Evolutionary conservation across 2,113 vertebrate species (phyloP), one percentile per base, ranked within the genome.

Genomic region (Strix uralensis): DNA sequence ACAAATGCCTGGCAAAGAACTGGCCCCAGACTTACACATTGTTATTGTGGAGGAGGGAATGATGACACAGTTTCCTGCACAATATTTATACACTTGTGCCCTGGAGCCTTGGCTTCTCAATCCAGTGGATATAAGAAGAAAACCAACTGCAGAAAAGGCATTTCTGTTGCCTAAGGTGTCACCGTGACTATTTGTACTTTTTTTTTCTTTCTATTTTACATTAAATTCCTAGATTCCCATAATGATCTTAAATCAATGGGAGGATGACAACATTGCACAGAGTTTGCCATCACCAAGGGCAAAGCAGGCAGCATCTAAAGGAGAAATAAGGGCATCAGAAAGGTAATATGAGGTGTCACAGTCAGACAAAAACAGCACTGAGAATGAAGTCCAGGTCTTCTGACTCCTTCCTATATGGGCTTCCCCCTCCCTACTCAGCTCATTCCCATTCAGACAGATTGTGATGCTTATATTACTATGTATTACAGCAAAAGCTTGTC

Each of bases 1-100:
- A 96, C 92, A 96, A 95, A 94, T 2, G 92, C 47, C 88, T 94
- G 95, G 86, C 79, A 94, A 84, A 78, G 61, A 92, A 69, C 36
- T 89, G 86, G 63, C n/a, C 82, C 51, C 3, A 14, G 80, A 79
- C 69, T 91, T 93, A 57, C 72, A 94, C 77, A 93, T 92, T 95
- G 80, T 94, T 97, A 58, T 93, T 95, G 73, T 69, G 91, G 63
- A 86, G 73, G 58, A 96, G n/a, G 59, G 40, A 84, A 91, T 29
- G 92, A 94, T 96, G 95, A 94, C 95, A 93, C 80, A 75, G 73
- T 92, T 96, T 96, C 92, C 95, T 96, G 73, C 73, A 54, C 77
- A 92, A 26, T 94, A 94, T 90, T 96, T 95, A 94, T 91, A 69
- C 27, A 15, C 80, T 93, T 84, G 15, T 89, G 57, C 92, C 92